phyloP scores from a whole-genome alignment of 2,797 vertebrate genomes.

The Muraenolepis orangiensis region DNA sequence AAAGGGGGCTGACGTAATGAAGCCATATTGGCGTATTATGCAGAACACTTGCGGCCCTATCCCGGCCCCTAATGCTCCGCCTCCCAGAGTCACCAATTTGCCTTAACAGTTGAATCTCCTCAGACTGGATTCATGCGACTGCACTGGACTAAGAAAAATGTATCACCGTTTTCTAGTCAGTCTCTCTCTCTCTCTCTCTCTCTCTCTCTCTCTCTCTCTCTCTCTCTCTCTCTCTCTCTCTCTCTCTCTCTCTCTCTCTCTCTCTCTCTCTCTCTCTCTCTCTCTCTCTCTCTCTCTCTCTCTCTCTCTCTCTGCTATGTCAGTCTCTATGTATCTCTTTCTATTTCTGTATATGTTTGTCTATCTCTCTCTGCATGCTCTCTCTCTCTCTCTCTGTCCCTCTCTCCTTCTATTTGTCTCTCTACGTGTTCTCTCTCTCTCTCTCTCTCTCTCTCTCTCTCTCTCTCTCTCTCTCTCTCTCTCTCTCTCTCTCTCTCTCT shows the following conservation, averaged over 20 bases:
- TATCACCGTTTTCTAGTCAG: background rate
- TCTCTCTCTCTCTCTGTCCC: no score
- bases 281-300: background rate
- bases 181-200: background rate
- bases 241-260: no score
- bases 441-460: no score
- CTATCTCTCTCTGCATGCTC: no score
- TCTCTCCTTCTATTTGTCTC: no score
- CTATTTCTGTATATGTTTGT: no score
- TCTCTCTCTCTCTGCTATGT: background rate
- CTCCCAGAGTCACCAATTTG: slow-evolving; percentile 10
- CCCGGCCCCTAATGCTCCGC: background rate
- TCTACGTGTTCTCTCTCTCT: no score
- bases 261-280: background rate
- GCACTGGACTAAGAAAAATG: background rate
- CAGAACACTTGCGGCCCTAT: slow-evolving; percentile 32
- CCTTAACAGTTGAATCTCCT: slow-evolving; percentile 26
- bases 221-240: background rate
- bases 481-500: no score
- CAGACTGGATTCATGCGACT: slow-evolving; percentile 1
- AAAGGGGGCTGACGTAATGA: slow-evolving; percentile 42
- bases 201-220: background rate
- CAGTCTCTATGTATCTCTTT: background rate
- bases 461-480: no score
- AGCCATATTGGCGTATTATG: slow-evolving; percentile 52